Evolutionary conservation across 2,888 invertebrate species (phyloP).

Genomic region (Caradrina kadenii): DNA sequence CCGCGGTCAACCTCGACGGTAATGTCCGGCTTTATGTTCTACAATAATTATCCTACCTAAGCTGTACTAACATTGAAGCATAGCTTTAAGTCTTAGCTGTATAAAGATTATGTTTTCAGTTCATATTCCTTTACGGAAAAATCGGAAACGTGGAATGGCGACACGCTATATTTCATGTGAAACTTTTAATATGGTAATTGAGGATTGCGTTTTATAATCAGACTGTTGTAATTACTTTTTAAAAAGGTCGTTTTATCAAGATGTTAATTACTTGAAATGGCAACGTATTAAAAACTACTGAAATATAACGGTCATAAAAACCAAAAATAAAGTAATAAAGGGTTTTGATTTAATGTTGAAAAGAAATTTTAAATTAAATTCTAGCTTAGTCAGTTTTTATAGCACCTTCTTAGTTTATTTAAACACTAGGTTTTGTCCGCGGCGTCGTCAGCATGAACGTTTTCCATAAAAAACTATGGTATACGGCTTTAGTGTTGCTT

Average conservation of each 20-base stretch:
- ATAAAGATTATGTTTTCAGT: slow-evolving; percentile 30
- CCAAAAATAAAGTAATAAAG: slow-evolving; percentile 48
- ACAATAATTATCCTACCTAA: neutral
- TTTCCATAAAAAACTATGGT: too few species aligned
- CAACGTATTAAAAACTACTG: slow-evolving; percentile 42
- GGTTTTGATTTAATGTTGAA: slow-evolving; percentile 23
- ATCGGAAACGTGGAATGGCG: slow-evolving; percentile 29
- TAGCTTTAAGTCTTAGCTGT: neutral
- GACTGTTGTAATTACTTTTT: slow-evolving; percentile 59
- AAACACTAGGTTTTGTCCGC: too few species aligned
- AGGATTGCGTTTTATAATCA: slow-evolving; percentile 59
- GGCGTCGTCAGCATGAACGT: too few species aligned
- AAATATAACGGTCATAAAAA: slow-evolving; percentile 40
- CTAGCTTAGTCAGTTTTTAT: neutral
- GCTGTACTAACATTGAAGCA: neutral
- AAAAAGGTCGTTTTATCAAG: slow-evolving; percentile 55
- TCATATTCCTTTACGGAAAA: slow-evolving; percentile 39
- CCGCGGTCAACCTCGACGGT: too few species aligned
- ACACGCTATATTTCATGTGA: slow-evolving; percentile 70
- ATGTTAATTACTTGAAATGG: slow-evolving; percentile 50
- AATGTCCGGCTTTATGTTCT: too few species aligned
- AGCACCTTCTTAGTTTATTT: neutral
- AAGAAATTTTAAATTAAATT: neutral
- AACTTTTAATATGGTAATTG: slow-evolving; percentile 54
- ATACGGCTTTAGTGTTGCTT: too few species aligned